phyloP scores from a whole-genome alignment of 2,797 vertebrate species.

The Emydoidea blandingii region DNA sequence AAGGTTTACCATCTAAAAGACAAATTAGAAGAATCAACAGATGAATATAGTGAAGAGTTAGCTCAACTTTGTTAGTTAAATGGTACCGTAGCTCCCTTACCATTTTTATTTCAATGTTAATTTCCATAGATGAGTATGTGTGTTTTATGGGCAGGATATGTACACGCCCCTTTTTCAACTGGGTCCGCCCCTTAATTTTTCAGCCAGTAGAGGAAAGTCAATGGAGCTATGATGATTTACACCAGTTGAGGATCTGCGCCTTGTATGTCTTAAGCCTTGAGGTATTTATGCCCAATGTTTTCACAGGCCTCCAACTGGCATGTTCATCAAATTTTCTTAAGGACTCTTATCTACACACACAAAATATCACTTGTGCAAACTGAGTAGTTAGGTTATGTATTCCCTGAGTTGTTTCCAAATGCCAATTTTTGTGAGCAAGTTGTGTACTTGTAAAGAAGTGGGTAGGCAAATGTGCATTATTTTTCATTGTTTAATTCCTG shows the following conservation, averaged over 20 bases:
- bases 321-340: not conserved
- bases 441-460: not conserved
- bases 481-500: conserved; percentile 15
- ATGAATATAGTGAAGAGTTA: not conserved
- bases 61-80: not conserved
- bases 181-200: not conserved
- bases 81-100: not conserved
- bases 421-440: conserved; percentile 33
- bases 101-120: not conserved
- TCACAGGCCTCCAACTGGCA: not conserved
- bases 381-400: not conserved
- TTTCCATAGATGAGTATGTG: not conserved
- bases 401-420: conserved; percentile 2
- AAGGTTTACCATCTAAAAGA: not conserved
- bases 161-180: not conserved
- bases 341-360: not conserved
- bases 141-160: not conserved
- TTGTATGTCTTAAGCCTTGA: not conserved
- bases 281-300: not conserved
- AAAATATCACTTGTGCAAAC: not conserved
- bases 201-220: not conserved
- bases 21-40: not conserved
- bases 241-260: not conserved
- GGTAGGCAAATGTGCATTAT: not conserved
- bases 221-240: not conserved